Evolutionary conservation across 2,888 invertebrate species (phyloP).

Genomic region (Ligdia adustata): DNA sequence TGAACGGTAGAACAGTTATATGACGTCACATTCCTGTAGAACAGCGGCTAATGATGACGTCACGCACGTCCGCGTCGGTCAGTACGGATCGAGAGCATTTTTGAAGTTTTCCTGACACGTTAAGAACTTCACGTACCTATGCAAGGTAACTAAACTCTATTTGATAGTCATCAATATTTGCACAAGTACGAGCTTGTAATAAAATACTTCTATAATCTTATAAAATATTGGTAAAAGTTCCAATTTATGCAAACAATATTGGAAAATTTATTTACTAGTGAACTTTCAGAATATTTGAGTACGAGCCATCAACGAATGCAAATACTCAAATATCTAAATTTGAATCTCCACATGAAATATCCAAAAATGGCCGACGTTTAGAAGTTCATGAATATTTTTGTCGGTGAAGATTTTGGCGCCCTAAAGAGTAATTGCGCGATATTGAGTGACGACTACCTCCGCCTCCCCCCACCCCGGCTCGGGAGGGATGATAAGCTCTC

Average conservation of each 20-base stretch:
- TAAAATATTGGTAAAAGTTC: not conserved
- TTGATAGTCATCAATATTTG: too few species aligned
- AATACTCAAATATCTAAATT: slow-evolving; percentile 9
- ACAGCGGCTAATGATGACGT: too few species aligned
- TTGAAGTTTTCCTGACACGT: too few species aligned
- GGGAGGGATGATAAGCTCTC: slow-evolving; percentile 59
- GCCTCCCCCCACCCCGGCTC: slow-evolving; percentile 14
- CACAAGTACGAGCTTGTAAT: too few species aligned
- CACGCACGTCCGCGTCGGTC: too few species aligned
- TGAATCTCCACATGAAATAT: slow-evolving; percentile 15
- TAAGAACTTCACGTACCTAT: too few species aligned
- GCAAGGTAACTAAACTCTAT: too few species aligned
- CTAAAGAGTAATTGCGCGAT: slow-evolving; percentile 60
- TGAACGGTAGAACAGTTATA: too few species aligned
- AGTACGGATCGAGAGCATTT: too few species aligned
- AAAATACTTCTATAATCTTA: too few species aligned
- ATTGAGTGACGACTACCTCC: slow-evolving; percentile 51
- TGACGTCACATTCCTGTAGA: too few species aligned
- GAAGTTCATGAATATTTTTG: slow-evolving; percentile 24
- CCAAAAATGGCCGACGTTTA: slow-evolving; percentile 11
- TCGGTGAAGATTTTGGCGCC: slow-evolving; percentile 34
- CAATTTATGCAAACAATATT: slow-evolving; percentile 8
- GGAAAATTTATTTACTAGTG: not conserved
- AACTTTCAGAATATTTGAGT: slow-evolving; percentile 1
- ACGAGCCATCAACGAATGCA: slow-evolving; percentile 7